Percentiles rank a stretch among this genome's conserved stretches.
These are phyloP conservation scores for Ochropleura plecta DNA, from an alignment of 2,888 invertebrate genomes.

Conservation along the genomic window DNA sequence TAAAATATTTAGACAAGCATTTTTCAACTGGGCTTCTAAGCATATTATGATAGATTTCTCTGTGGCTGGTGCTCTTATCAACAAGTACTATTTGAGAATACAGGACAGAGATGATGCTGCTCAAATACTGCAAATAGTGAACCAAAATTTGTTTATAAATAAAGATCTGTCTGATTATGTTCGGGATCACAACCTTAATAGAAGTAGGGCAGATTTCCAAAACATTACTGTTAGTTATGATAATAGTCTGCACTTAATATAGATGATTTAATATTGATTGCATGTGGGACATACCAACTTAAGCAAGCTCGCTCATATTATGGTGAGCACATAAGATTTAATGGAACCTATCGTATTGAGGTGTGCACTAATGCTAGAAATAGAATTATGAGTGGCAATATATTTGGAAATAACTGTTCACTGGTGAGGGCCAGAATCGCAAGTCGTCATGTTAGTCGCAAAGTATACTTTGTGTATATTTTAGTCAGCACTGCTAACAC, in stretches of 20 bases:
- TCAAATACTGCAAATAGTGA: conserved; percentile 10
- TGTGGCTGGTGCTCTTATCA: conserved; percentile 23
- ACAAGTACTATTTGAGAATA: conserved; percentile 9
- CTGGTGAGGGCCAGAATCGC: not conserved
- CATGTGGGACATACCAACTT: conserved; percentile 10
- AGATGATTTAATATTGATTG: conserved; percentile 20
- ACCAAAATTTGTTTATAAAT: conserved; percentile 10
- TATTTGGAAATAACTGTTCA: conserved; percentile 7
- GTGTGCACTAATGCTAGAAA: conserved; percentile 6
- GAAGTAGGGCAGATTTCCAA: conserved; percentile 19
- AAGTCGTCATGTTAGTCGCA: too few relatives aligned
- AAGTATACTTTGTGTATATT: too few relatives aligned
- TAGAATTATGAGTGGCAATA: not conserved
- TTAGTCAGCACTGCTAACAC: not conserved
- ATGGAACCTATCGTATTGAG: conserved; percentile 1
- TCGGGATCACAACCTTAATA: conserved; percentile 6
- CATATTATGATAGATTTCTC: conserved; percentile 9
- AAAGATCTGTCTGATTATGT: conserved; percentile 18
- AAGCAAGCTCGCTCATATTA: not conserved
- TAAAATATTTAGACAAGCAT: too few relatives aligned
- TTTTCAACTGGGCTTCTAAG: not conserved
- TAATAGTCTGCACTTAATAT: not conserved
- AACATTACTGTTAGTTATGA: conserved; percentile 8
- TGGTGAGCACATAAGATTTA: conserved; percentile 28
- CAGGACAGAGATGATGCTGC: conserved; percentile 11